These are phyloP conservation scores for Thelaira solivaga DNA, from an alignment of 2,888 invertebrate species.

Conservation along the genomic window DNA sequence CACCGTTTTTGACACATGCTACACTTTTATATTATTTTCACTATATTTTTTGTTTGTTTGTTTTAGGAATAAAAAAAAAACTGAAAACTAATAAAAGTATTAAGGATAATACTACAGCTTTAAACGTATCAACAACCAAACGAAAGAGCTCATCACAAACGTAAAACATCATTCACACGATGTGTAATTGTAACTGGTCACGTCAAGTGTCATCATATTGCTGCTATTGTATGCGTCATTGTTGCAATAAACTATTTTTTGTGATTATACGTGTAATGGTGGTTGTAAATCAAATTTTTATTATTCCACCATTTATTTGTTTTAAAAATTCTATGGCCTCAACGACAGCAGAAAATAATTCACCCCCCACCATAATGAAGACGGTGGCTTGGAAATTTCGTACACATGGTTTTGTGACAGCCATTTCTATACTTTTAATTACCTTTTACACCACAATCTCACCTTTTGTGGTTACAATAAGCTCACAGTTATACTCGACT, in stretches of 20 bases:
- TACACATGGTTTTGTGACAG: conserved; percentile 34
- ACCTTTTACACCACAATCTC: background rate
- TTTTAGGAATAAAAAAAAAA: conserved; percentile 30
- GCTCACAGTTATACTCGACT: conserved; percentile 7
- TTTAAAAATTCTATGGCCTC: background rate
- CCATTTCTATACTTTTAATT: conserved; percentile 10
- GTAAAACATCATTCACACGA: too few species aligned
- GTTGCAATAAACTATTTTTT: conserved; percentile 63
- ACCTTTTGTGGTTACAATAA: conserved; percentile 25
- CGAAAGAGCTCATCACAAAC: conserved; percentile 29
- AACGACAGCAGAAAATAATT: background rate
- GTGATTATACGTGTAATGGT: conserved; percentile 64
- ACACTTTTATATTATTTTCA: background rate
- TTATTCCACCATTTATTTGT: conserved; percentile 66
- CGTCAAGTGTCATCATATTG: conserved; percentile 52
- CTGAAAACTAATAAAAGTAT: background rate
- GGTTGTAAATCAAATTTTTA: conserved; percentile 66
- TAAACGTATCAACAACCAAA: background rate
- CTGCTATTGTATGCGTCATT: conserved; percentile 62
- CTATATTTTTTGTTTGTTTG: background rate
- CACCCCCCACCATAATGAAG: background rate
- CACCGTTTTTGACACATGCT: conserved; percentile 19
- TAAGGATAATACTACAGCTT: conserved; percentile 5
- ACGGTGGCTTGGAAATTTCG: conserved; percentile 31
- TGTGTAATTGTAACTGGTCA: conserved; percentile 43